A percentile compares a stretch with the other conserved stretches of the same genome.
Conservation (phyloP, 92 coral and sea anemone species). For the Hydrozoanthus gracilis region DNA sequence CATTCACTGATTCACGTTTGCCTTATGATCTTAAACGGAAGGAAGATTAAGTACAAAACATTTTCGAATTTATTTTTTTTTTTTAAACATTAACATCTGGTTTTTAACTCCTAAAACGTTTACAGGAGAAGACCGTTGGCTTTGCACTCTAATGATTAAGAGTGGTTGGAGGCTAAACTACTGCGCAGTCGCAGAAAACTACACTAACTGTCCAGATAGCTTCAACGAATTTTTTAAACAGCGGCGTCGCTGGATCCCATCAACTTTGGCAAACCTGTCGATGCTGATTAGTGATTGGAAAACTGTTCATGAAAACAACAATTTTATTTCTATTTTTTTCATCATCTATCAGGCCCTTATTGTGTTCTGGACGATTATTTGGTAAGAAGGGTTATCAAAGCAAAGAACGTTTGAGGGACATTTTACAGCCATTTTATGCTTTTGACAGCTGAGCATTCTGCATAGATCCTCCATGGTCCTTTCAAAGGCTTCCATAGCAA, state of each 20-base stretch:
- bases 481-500: too few relatives aligned
- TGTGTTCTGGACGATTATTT: slow-evolving; percentile 76
- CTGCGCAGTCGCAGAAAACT: slow-evolving; percentile 97
- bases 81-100: too few relatives aligned
- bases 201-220: slow-evolving; percentile 88
- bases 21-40: too few relatives aligned
- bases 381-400: slow-evolving; percentile 49
- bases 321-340: slow-evolving; percentile 69
- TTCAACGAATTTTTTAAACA: slow-evolving; percentile 92
- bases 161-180: slow-evolving; percentile 96
- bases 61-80: too few relatives aligned
- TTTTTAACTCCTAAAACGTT: slow-evolving; percentile 40
- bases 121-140: slow-evolving; percentile 98
- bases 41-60: too few relatives aligned
- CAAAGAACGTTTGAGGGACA: too few relatives aligned
- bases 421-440: too few relatives aligned
- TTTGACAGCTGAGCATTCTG: too few relatives aligned
- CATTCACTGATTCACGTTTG: too few relatives aligned
- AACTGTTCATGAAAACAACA: slow-evolving; percentile 72
- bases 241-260: slow-evolving; percentile 95
- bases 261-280: slow-evolving; percentile 86
- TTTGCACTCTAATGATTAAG: slow-evolving; percentile 96
- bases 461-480: too few relatives aligned
- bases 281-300: slow-evolving; percentile 76
- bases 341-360: slow-evolving; percentile 85